phyloP scores from a whole-genome alignment of 1,140 invertebrate species.

The Augochlora pura region DNA sequence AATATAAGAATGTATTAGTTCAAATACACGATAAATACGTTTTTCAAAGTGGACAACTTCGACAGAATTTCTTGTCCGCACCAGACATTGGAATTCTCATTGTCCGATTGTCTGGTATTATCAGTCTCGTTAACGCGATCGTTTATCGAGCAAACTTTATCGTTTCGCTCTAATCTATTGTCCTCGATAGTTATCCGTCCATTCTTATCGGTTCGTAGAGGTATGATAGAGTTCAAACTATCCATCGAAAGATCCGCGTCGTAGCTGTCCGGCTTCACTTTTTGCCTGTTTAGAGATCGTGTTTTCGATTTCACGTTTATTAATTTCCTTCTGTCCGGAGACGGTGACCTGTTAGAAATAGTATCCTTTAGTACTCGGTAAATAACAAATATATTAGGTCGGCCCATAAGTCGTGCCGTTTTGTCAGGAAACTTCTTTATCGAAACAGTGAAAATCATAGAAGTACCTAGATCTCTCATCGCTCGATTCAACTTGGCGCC shows the following conservation, averaged over 20 bases:
- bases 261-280: conserved; percentile 67
- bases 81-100: conserved; percentile 63
- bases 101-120: conserved; percentile 18
- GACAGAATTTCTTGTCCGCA: conserved; percentile 73
- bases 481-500: conserved; percentile 71
- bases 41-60: conserved; percentile 72
- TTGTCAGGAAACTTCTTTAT: neutral
- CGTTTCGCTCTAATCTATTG: neutral
- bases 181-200: conserved; percentile 66
- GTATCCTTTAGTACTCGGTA: neutral
- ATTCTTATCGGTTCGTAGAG: conserved; percentile 69
- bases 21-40: conserved; percentile 61
- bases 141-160: neutral
- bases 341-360: conserved; percentile 67
- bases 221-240: conserved; percentile 72
- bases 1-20: too few relatives aligned
- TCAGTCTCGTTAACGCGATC: conserved; percentile 1
- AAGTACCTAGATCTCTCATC: conserved; percentile 74
- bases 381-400: neutral
- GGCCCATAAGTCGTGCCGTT: too few relatives aligned
- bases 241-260: conserved; percentile 75
- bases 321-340: conserved; percentile 68
- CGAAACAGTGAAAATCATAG: too few relatives aligned
- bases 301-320: conserved; percentile 66
- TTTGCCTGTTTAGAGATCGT: conserved; percentile 58